A percentile compares a stretch with the other conserved stretches of the same genome.
These are phyloP conservation scores for Hedya salicella DNA, from an alignment of 2,888 invertebrate species.

Conservation along the genomic window DNA sequence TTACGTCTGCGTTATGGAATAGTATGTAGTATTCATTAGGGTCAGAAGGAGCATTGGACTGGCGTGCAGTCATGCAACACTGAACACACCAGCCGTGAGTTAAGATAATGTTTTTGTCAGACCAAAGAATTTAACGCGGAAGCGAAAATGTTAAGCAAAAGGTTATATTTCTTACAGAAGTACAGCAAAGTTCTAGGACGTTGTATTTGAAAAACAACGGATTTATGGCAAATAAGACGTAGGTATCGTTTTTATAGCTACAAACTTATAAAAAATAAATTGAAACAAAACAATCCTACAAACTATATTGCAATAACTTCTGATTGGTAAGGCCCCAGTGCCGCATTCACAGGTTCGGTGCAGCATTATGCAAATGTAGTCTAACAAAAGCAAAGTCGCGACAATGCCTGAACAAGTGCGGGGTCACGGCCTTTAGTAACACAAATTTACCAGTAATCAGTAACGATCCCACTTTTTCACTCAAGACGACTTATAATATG, in stretches of 20 bases:
- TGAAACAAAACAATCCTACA: too few species aligned
- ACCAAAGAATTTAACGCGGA: conserved; percentile 2
- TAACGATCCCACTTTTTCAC: conserved; percentile 51
- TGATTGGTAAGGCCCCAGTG: conserved; percentile 9
- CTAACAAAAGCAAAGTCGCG: conserved; percentile 57
- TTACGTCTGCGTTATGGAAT: conserved; percentile 2
- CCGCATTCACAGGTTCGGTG: conserved; percentile 48
- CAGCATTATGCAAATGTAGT: conserved; percentile 67
- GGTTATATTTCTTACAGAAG: neutral
- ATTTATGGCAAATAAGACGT: neutral
- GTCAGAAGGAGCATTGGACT: conserved; percentile 55
- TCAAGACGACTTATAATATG: conserved; percentile 35
- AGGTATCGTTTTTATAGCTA: neutral
- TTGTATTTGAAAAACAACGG: neutral
- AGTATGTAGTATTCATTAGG: conserved; percentile 51
- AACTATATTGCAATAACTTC: neutral
- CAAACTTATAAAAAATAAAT: neutral
- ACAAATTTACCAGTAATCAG: conserved; percentile 22
- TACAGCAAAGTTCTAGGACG: conserved; percentile 13
- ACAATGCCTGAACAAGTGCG: conserved; percentile 56
- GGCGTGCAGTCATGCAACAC: conserved; percentile 65
- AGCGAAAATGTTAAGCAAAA: neutral
- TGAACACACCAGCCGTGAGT: conserved; percentile 48
- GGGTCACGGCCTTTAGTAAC: conserved; percentile 16
- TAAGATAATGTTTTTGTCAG: neutral